phyloP scores from a whole-genome alignment of 2,113 vertebrate genomes.

The Microcebus lehilahytsara region DNA sequence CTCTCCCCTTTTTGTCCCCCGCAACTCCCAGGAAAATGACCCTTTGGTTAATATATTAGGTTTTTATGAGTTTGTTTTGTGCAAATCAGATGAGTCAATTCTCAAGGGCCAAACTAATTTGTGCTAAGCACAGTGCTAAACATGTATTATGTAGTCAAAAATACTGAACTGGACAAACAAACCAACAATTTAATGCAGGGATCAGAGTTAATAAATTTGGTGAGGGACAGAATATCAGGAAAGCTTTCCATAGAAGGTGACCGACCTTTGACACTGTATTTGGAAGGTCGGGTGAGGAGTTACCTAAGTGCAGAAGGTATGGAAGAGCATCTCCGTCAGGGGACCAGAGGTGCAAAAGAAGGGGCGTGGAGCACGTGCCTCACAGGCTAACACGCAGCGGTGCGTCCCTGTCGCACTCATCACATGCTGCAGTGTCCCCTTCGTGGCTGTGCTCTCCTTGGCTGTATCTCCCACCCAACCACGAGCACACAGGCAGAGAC shows the following conservation, averaged over 20 bases:
- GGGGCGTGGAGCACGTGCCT: fast-evolving
- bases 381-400: not conserved
- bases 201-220: not conserved
- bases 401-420: fast-evolving
- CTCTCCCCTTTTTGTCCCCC: not conserved
- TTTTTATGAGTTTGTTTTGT: not conserved
- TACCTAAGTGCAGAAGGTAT: not conserved
- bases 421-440: too few species aligned
- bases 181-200: not conserved
- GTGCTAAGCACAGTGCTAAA: not conserved
- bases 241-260: not conserved
- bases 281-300: not conserved
- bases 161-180: not conserved
- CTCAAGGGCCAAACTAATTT: not conserved
- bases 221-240: not conserved
- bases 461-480: not conserved
- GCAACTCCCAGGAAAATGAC: not conserved
- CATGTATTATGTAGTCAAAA: not conserved
- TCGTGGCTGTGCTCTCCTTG: not conserved
- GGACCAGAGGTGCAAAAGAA: not conserved
- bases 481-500: not conserved
- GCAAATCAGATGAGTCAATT: not conserved
- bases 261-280: not conserved
- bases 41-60: not conserved
- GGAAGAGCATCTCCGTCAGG: not conserved